Evolutionary conservation across 2,888 invertebrate genomes (phyloP).

Genomic region (Xestoiulus laeticollis): DNA sequence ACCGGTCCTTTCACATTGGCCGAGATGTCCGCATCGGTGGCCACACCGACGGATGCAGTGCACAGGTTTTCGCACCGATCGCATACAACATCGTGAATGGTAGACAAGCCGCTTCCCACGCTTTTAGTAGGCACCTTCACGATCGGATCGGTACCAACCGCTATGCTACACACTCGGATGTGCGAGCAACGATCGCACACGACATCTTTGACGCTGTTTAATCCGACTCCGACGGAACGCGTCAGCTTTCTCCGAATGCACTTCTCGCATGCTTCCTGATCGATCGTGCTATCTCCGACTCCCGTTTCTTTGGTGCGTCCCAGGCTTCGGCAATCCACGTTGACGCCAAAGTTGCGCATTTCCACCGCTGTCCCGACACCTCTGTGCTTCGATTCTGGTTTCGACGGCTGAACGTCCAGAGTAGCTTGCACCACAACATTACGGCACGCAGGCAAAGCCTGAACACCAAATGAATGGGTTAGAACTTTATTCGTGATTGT

Average conservation of each 20-base stretch:
- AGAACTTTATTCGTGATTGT: slow-evolving; percentile 36
- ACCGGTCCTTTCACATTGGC: neutral
- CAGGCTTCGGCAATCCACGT: neutral
- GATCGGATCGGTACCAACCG: slow-evolving; percentile 59
- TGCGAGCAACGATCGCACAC: slow-evolving; percentile 51
- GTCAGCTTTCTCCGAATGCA: neutral
- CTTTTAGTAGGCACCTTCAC: slow-evolving; percentile 2
- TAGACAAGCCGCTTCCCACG: slow-evolving; percentile 53
- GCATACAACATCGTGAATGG: slow-evolving; percentile 54
- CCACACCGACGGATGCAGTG: slow-evolving; percentile 66
- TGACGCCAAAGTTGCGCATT: slow-evolving; percentile 38
- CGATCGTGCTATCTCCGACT: slow-evolving; percentile 51
- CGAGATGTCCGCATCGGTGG: slow-evolving; percentile 44
- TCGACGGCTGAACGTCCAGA: neutral
- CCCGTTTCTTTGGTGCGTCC: slow-evolving; percentile 42
- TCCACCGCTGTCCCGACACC: slow-evolving; percentile 22
- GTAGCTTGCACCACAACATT: slow-evolving; percentile 13
- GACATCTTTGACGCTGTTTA: slow-evolving; percentile 34
- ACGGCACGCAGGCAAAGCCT: slow-evolving; percentile 46
- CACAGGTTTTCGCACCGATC: slow-evolving; percentile 56
- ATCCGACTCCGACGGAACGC: slow-evolving; percentile 45
- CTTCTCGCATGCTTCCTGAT: neutral
- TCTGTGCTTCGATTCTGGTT: slow-evolving; percentile 35
- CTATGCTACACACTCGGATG: slow-evolving; percentile 65
- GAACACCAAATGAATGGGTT: slow-evolving; percentile 47